Percentiles rank a stretch among this genome's conserved stretches.
Evolutionary conservation across 2,888 invertebrate genomes (phyloP).

Genomic region (Andrena minutula): DNA sequence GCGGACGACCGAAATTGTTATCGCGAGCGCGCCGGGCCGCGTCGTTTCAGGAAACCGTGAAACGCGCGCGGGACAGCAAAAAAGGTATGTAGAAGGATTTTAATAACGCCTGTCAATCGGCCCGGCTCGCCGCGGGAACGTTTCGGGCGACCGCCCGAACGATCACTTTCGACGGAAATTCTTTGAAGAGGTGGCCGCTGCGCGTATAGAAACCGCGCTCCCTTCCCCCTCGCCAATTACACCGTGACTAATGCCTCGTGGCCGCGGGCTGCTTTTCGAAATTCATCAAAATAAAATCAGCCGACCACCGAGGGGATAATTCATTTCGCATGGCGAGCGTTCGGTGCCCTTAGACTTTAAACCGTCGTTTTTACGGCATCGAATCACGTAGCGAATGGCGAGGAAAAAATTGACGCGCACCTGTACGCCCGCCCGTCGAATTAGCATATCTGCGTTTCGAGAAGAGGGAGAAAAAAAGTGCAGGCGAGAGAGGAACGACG

Average conservation of each 20-base stretch:
- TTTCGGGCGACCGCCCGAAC: conserved; percentile 20
- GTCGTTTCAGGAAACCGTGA: conserved; percentile 1
- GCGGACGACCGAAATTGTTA: conserved; percentile 49
- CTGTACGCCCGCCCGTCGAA: conserved; percentile 27
- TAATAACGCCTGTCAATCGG: conserved; percentile 35
- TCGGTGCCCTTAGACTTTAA: conserved; percentile 33
- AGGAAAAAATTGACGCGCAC: conserved; percentile 52
- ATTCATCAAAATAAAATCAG: conserved; percentile 82
- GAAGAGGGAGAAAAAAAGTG: not conserved
- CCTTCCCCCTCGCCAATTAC: conserved; percentile 77
- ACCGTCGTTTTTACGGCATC: conserved; percentile 54
- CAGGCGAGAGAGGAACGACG: not conserved
- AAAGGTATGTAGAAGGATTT: conserved; percentile 2
- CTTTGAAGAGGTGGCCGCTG: conserved; percentile 31
- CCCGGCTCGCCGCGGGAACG: conserved; percentile 11
- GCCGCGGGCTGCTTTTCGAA: conserved; percentile 79
- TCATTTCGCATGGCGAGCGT: conserved; percentile 64
- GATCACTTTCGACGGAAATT: conserved; percentile 54
- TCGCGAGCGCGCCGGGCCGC: conserved; percentile 18
- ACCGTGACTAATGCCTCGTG: conserved; percentile 81
- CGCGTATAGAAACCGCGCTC: conserved; percentile 44
- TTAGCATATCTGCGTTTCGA: conserved; percentile 33
- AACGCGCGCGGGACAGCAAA: too few relatives aligned
- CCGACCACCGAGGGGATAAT: conserved; percentile 76
- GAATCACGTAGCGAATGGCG: conserved; percentile 35